phyloP scores from a whole-genome alignment of 2,888 invertebrate species.

The Thyatira batis region DNA sequence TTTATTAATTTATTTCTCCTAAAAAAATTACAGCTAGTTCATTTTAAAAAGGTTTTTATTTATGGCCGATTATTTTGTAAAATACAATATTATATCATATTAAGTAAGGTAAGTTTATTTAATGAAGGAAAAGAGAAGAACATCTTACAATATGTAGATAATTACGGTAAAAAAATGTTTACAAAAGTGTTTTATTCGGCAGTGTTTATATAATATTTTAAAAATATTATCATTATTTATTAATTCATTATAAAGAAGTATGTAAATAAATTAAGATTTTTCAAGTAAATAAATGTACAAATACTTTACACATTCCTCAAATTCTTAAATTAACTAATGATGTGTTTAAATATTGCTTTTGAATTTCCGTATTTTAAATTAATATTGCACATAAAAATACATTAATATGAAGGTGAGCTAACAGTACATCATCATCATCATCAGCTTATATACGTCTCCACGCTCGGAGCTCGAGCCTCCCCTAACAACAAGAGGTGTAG shows the following conservation, averaged over 20 bases:
- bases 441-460: too few species aligned
- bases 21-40: constrained; percentile 62
- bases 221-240: constrained; percentile 4
- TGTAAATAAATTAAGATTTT: constrained; percentile 12
- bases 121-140: constrained; percentile 9
- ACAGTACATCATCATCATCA: too few species aligned
- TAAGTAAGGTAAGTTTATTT: neutral
- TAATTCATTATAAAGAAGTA: constrained; percentile 1
- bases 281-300: neutral
- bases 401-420: constrained; percentile 7
- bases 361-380: constrained; percentile 53
- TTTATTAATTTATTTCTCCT: constrained; percentile 36
- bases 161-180: constrained; percentile 8
- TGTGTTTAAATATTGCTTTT: constrained; percentile 74
- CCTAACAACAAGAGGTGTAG: too few species aligned
- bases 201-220: constrained; percentile 11
- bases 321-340: constrained; percentile 46
- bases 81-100: constrained; percentile 17
- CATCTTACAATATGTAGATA: neutral
- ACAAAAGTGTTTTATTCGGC: constrained; percentile 11
- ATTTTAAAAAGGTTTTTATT: constrained; percentile 40
- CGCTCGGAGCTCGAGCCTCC: too few species aligned
- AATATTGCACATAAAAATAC: constrained; percentile 69
- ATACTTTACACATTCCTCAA: constrained; percentile 21
- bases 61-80: constrained; percentile 46